Conservation (phyloP, 2,113 vertebrate species). For the Xiphorhynchus elegans region DNA sequence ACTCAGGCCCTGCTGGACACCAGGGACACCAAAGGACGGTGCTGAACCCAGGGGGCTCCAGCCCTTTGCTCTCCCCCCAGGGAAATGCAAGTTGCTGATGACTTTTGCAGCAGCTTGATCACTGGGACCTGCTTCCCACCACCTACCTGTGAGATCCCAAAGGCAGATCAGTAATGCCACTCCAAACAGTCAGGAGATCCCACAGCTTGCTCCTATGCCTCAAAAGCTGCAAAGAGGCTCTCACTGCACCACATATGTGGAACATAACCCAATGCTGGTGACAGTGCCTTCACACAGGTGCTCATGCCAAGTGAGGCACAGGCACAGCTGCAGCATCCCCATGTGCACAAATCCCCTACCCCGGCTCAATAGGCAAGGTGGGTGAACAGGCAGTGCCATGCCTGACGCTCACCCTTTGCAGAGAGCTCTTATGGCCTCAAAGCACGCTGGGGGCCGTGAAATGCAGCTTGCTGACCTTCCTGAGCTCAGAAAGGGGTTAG, state of each 20-base stretch:
- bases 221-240: neutral
- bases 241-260: neutral
- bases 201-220: fast-evolving
- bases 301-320: neutral
- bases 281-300: fast-evolving
- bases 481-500: neutral
- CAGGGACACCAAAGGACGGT: fast-evolving
- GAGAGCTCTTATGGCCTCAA: neutral
- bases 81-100: fast-evolving
- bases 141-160: fast-evolving
- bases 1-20: neutral
- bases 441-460: neutral
- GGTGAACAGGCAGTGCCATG: fast-evolving
- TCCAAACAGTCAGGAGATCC: neutral
- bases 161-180: fast-evolving
- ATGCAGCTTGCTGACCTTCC: neutral
- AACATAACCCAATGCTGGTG: neutral
- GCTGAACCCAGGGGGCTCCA: neutral
- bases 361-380: fast-evolving
- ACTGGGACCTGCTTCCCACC: neutral
- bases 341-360: neutral
- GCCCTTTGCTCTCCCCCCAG: neutral
- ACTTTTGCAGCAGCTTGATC: neutral
- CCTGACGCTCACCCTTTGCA: neutral
- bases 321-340: fast-evolving